Base-by-base conservation (phyloP, 2,888 invertebrate species). In the Odontothrips loti region DNA sequence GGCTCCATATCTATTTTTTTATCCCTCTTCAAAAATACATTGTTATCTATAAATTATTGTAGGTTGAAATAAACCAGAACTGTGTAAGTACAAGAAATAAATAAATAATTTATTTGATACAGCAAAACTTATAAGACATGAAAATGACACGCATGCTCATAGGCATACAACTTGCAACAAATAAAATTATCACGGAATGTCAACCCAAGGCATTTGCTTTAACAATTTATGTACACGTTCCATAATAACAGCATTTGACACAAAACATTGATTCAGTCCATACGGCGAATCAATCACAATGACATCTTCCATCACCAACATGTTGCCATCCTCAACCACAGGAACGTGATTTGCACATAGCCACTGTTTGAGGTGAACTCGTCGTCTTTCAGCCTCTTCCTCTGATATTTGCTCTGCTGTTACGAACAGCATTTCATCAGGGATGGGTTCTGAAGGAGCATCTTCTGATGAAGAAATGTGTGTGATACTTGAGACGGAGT, bases 241-340 rank as follows among this genome's bases (percentile, higher is more conserved):
- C 81, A 88, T 86, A 82, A 88, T 85, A 48, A 88, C 85, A 47
- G 86, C 87, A 84, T 87, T 88, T 82, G 86, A 86, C 83, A 87
- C 86, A 82, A 86, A 85, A 83, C 87, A 87, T 82, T 87, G 86
- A 43, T 87, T 85, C 17, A 84, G 83, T 48, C 85, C 86, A 85
- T 88, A 88, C 4, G 88, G 88, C 11, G 88, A 86, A 51, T 85
- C 84, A 80, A 88, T 87, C 23, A 85, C 84, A 80, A 88, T 83
- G 82, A 86, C 85, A 80, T 87, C 86, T 81, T 86, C 86, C 47
- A 88, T 84, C 84, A 86, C 86, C 27, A 88, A 84, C 48, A 85
- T 83, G 80, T 86, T 85, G 48, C 86, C 87, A 29, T 84, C 84
- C 84, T 88, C 88, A 81, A 84, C 84, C 6, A 87, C 86, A 81